A percentile compares a stretch with the other conserved stretches of the same genome.
Conservation (phyloP, 2,888 invertebrate species). For the Tinea semifulvella region DNA sequence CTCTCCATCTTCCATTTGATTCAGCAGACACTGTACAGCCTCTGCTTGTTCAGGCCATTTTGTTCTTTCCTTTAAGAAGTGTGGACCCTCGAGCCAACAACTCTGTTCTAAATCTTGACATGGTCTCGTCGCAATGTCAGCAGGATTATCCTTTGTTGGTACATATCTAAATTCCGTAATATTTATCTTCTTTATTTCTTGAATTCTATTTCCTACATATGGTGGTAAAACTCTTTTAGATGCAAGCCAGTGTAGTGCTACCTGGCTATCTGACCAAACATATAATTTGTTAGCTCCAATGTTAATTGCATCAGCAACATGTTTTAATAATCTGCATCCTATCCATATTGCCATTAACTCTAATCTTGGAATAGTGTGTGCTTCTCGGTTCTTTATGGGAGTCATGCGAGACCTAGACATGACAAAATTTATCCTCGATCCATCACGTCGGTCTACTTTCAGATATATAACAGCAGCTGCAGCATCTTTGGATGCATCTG, state of each 20-base stretch:
- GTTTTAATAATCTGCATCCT: constrained; percentile 2
- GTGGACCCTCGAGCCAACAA: no score
- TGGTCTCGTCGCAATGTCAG: no score
- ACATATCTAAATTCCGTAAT: no score
- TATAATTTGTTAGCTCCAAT: neutral
- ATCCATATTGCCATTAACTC: neutral
- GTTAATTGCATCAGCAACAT: neutral
- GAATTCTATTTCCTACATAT: neutral
- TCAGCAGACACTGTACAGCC: no score
- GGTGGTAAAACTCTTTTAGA: constrained; percentile 6
- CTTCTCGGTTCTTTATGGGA: neutral
- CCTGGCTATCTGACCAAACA: constrained; percentile 10
- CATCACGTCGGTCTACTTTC: neutral
- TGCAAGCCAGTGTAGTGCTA: neutral
- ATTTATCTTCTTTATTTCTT: neutral
- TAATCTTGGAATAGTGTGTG: constrained; percentile 7
- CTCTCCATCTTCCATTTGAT: no score
- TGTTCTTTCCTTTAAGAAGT: no score
- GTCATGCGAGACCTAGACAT: neutral
- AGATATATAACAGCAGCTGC: constrained; percentile 16
- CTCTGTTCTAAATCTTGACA: no score
- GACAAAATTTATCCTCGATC: neutral
- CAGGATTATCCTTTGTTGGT: no score
- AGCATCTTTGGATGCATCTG: constrained; percentile 16
- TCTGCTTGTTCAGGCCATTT: no score